A percentile compares a stretch with the other conserved stretches of the same genome.
These are phyloP conservation scores for Lithophane ornitopus DNA, from an alignment of 2,888 invertebrate species.

Conservation along the genomic window DNA sequence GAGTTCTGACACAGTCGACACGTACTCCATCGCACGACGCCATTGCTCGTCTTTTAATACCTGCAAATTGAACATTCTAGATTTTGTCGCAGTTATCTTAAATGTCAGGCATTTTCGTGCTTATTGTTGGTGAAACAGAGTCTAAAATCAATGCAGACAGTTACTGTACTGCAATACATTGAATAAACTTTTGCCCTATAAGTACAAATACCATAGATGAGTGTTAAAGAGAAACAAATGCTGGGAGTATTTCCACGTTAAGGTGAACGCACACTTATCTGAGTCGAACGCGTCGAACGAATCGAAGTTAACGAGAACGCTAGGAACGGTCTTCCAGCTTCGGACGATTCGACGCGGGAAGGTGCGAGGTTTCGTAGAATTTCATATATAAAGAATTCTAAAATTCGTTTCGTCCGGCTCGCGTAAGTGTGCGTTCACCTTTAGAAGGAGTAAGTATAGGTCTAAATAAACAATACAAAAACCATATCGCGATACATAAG, in stretches of 20 bases:
- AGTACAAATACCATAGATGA: neutral
- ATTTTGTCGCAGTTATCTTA: neutral
- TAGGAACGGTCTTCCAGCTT: no score
- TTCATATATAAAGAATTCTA: no score
- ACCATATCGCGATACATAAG: neutral
- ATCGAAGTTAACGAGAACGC: no score
- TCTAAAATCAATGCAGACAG: neutral
- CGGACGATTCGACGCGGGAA: no score
- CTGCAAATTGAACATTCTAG: slow-evolving; percentile 75
- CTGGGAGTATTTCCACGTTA: neutral
- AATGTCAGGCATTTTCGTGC: neutral
- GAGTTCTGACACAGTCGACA: slow-evolving; percentile 98
- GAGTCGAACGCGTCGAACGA: no score
- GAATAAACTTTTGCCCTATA: neutral
- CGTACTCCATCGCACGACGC: slow-evolving; percentile 99
- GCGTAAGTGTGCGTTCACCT: no score
- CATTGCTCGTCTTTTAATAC: slow-evolving; percentile 98
- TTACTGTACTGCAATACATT: neutral
- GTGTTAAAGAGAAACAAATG: neutral
- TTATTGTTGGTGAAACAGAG: neutral
- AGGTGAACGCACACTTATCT: no score
- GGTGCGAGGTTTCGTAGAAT: no score
- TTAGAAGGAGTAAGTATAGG: neutral
- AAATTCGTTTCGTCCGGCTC: no score
- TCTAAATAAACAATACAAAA: neutral